Base-by-base conservation (phyloP, 2,113 vertebrate species). In the Antechinus flavipes region DNA sequence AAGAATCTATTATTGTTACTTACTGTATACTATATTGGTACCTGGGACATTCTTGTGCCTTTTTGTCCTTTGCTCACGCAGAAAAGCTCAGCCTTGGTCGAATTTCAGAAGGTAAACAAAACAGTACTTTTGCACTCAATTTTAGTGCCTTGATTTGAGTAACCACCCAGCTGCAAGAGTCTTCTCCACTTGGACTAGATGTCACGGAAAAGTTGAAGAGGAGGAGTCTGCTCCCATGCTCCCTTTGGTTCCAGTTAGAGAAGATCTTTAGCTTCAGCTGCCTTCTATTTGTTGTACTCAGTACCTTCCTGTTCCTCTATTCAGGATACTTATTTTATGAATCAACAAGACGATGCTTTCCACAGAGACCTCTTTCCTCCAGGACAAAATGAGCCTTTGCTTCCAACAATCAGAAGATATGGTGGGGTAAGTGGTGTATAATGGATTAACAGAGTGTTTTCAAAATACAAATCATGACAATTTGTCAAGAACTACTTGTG, bases 211-310 rank as follows among this genome's bases (percentile, higher is more conserved):
- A 52, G 30, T 24, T 49, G 3, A 50, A 90, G 68, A 95, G 56
- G 47, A 56, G 30, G 55, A 76, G 5, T 8, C 26, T 22, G 49
- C 12, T 4, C 30, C 49, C 9, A 2, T 84, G 35, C 35, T 35
- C 53, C 61, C 27, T 58, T 90, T 84, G 50, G 47, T 96, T 68
- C 22, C 96, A 89, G 9, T 54, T 92, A 92, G 95, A 91, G 56
- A 52, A 61, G n/a, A 68, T 94, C 96, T 92, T 91, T 90, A 47
- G 89, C 23, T 52, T 23, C 16, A 16, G 14, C 47, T 94, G 90
- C n/a, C 54, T 91, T 91, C 90, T 92, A 89, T 95, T 95, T 94
- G 56, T 91, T 94, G 93, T 84, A 35, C 42, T 94, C 26, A 89
- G 46, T 54, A 89, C 42, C 94, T 30, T 94, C 89, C 84, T 56